Evolutionary conservation across 2,113 vertebrate species (phyloP).

Genomic region (Alectura lathami): DNA sequence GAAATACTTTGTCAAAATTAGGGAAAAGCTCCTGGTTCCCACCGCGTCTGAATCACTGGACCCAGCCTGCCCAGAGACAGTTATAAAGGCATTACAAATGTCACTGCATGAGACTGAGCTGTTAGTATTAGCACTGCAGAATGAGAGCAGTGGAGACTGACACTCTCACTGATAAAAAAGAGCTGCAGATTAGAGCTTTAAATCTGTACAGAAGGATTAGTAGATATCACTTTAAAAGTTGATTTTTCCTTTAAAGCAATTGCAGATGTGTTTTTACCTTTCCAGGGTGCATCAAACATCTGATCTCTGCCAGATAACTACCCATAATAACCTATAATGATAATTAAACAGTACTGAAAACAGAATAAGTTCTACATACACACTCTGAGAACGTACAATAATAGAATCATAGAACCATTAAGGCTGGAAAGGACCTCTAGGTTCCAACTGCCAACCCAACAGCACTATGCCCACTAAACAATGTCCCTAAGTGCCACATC

Average conservation of each 20-base stretch:
- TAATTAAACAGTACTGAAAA: background rate
- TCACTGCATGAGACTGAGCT: background rate
- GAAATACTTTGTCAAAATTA: background rate
- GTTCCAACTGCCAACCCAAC: too few species aligned
- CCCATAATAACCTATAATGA: background rate
- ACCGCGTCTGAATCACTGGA: background rate
- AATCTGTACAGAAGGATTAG: background rate
- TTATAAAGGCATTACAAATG: slow-evolving; percentile 14
- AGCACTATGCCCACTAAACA: too few species aligned
- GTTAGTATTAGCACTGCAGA: background rate
- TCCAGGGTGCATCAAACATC: background rate
- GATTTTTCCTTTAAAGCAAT: background rate
- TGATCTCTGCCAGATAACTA: background rate
- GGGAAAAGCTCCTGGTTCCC: background rate
- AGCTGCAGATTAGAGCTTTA: background rate
- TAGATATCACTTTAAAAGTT: background rate
- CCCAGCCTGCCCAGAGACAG: background rate
- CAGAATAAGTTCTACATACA: background rate
- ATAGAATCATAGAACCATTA: too few species aligned
- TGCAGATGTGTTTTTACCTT: background rate
- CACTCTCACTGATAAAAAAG: background rate
- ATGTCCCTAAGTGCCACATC: too few species aligned
- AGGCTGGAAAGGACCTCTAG: too few species aligned
- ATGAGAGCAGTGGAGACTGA: background rate
- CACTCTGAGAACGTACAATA: background rate